phyloP scores from a whole-genome alignment of 2,113 vertebrate genomes.

The Gobius niger region DNA sequence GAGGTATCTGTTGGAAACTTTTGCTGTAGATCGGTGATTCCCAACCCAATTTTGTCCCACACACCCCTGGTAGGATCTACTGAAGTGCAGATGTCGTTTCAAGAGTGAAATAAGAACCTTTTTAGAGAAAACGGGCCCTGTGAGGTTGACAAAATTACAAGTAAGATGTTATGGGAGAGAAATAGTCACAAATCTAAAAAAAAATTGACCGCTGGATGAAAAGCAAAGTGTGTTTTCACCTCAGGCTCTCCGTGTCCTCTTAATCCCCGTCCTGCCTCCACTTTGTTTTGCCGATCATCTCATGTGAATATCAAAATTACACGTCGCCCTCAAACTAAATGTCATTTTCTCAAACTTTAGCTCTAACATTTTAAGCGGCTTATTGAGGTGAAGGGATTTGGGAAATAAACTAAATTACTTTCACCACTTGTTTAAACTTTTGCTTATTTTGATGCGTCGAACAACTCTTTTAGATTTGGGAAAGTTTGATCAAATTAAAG shows the following conservation, averaged over 20 bases:
- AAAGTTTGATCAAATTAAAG: neutral
- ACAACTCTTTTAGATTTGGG: neutral
- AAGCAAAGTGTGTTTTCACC: neutral
- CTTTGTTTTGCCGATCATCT: neutral
- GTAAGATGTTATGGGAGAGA: too few species aligned
- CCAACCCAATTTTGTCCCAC: too few species aligned
- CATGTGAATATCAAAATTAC: neutral
- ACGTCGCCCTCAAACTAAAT: neutral
- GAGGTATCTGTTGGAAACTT: too few species aligned
- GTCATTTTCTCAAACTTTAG: constrained; percentile 5
- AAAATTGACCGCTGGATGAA: too few species aligned
- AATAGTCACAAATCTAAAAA: too few species aligned
- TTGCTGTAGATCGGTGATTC: too few species aligned
- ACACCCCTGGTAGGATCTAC: too few species aligned
- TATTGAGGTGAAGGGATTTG: neutral
- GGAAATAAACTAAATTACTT: constrained; percentile 8
- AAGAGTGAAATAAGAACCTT: too few species aligned
- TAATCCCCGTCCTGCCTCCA: neutral
- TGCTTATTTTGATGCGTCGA: neutral
- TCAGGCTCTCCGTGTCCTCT: neutral
- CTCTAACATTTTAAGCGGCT: neutral
- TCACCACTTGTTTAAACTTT: neutral
- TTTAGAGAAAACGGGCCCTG: too few species aligned
- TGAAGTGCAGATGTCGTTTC: too few species aligned
- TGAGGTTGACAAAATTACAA: too few species aligned